A percentile compares a stretch with the other conserved stretches of the same genome.
These are phyloP conservation scores for Oligia latruncula DNA, from an alignment of 2,888 invertebrate genomes.

Conservation along the genomic window DNA sequence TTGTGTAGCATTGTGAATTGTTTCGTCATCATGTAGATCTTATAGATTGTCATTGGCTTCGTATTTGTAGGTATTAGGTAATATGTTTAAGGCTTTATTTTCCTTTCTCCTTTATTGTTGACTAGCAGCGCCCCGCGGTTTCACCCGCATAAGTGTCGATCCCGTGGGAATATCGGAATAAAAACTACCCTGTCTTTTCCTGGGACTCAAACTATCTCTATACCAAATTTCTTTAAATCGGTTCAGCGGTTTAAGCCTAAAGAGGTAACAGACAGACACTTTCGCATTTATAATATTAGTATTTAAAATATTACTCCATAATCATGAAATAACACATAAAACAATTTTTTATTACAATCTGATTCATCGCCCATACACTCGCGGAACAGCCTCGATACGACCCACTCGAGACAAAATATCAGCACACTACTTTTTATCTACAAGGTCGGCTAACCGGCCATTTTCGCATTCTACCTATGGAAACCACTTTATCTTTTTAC, in stretches of 20 bases:
- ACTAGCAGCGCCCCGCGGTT: no score
- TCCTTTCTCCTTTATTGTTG: constrained; percentile 23
- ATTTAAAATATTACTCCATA: not conserved
- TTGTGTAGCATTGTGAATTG: constrained; percentile 20
- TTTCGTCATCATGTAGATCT: constrained; percentile 22
- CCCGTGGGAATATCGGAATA: no score
- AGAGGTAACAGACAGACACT: no score
- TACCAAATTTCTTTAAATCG: no score
- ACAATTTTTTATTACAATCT: constrained; percentile 21
- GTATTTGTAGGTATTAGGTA: constrained; percentile 15
- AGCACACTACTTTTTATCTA: constrained; percentile 59
- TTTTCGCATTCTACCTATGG: constrained; percentile 57
- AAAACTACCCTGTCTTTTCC: no score
- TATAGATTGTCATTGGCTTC: constrained; percentile 19
- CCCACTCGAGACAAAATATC: constrained; percentile 59
- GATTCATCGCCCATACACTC: constrained; percentile 59
- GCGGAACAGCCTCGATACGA: constrained; percentile 60
- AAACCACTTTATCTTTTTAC: constrained; percentile 21
- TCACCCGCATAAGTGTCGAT: no score
- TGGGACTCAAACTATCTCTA: no score
- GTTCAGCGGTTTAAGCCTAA: no score
- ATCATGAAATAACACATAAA: constrained; percentile 2
- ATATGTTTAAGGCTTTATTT: not conserved
- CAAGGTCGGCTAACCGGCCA: constrained; percentile 59
- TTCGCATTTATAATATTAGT: no score